Base-by-base conservation (phyloP, 2,888 invertebrate species). In the Ornithoptera priamus region DNA sequence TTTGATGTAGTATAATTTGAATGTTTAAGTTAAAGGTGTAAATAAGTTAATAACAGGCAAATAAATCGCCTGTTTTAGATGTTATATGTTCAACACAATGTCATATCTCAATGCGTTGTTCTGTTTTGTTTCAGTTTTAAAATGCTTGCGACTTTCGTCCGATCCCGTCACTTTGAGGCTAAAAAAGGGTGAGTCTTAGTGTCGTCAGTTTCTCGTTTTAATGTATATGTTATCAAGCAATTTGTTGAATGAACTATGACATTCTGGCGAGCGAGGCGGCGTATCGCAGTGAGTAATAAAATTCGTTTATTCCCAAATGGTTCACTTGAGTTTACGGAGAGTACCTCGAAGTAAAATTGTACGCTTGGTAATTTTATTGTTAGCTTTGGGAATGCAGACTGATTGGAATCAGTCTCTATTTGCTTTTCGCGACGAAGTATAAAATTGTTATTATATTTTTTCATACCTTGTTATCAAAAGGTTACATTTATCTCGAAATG, bases 141-240 rank as follows among this genome's bases (percentile, higher is more conserved):
- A 97, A 96, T 97, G 97, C 93, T 95, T 98, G 87, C 96, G 97
- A 87, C 94, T 98, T 85, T 97, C 97, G 78, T 95, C 96, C 92
- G 97, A 97, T 94, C 96, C 97, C 83, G 97, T 98, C 85, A 97
- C 96, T 86, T 93, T 98, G 91, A 97, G 97, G 94, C 94, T 98
- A 89, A 97, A 95, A 94, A 95, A 97, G 95, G 97, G 97, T 97
- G 94, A 95, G 95, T 91, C 75, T 97, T 94, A 95, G 95, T 91
- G 75, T 68, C 70, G 64, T 53, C 63, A 63, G 56, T 30, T 63
- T 63, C 60, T 63, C 42, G 39, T 39, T 71, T 65, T 68, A 65
- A 68, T 71, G 60, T 70, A 60, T 60, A 60, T 60, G 50, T 71
- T 74, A 70, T 70, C 63, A 66, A 22, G 12, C 53, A 42, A 50